Conservation (phyloP, 2,797 vertebrate genomes). For the Hydrophis major region DNA sequence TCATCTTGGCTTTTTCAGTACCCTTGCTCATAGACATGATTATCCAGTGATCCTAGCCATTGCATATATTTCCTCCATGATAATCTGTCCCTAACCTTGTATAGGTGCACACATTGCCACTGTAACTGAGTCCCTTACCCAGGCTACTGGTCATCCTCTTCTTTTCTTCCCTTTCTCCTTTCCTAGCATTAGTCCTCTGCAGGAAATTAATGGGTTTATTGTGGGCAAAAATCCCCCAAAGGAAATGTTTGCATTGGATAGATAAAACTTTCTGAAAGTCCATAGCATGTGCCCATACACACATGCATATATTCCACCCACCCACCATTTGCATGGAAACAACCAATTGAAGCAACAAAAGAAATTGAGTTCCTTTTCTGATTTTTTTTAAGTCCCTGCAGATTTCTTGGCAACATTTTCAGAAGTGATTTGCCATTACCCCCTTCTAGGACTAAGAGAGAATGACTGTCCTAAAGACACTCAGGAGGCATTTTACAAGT, state of each 20-base stretch:
- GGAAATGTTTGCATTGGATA: neutral
- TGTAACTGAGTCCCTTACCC: neutral
- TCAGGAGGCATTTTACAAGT: neutral
- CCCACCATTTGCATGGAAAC: neutral
- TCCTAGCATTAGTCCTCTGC: neutral
- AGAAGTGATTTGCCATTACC: neutral
- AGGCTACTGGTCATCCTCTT: neutral
- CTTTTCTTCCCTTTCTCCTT: neutral
- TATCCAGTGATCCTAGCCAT: neutral
- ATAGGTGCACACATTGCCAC: neutral
- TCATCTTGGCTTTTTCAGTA: neutral
- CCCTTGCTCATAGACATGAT: neutral
- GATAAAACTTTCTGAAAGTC: neutral
- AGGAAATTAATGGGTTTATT: neutral
- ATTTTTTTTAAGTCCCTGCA: neutral
- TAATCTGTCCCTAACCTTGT: neutral
- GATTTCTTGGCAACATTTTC: neutral
- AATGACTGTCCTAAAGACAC: neutral
- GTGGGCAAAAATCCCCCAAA: neutral
- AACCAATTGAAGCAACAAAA: neutral
- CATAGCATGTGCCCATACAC: neutral
- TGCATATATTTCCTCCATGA: neutral
- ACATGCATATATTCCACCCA: neutral
- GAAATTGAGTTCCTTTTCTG: neutral
- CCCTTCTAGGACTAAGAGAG: neutral